A percentile compares a stretch with the other conserved stretches of the same genome.
Evolutionary conservation across 2,888 invertebrate species (phyloP).

Genomic region (Seira musarum): DNA sequence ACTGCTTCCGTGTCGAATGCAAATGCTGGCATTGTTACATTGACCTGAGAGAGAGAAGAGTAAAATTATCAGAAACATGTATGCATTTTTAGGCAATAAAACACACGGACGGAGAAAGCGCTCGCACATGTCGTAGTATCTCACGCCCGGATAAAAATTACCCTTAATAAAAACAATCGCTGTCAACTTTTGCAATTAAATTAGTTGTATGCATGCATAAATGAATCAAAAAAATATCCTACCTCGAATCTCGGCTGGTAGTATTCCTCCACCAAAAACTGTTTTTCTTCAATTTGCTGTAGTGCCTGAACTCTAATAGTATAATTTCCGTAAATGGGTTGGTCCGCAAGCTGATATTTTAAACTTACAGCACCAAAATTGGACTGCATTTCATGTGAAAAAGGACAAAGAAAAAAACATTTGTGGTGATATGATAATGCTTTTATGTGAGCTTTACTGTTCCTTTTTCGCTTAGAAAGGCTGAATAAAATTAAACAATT

Average conservation of each 20-base stretch:
- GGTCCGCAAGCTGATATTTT: conserved; percentile 90
- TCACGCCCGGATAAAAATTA: not conserved
- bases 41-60: conserved; percentile 75
- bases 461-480: not conserved
- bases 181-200: conserved; percentile 37
- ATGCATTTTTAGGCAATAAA: not conserved
- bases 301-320: conserved; percentile 89
- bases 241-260: conserved; percentile 95
- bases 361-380: conserved; percentile 95
- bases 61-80: conserved; percentile 18
- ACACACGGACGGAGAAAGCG: not conserved
- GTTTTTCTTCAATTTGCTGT: conserved; percentile 88
- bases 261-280: conserved; percentile 93
- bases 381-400: conserved; percentile 75
- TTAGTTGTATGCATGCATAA: conserved; percentile 9
- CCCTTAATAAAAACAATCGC: not conserved
- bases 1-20: conserved; percentile 90
- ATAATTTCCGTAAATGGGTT: conserved; percentile 95
- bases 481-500: conserved; percentile 9
- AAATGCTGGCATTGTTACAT: conserved; percentile 96
- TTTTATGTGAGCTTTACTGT: not conserved
- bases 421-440: conserved; percentile 5
- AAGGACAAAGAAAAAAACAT: not conserved
- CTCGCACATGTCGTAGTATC: not conserved
- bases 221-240: conserved; percentile 34